Base-by-base conservation (phyloP, 2,113 vertebrate genomes). In the Lophius piscatorius region DNA sequence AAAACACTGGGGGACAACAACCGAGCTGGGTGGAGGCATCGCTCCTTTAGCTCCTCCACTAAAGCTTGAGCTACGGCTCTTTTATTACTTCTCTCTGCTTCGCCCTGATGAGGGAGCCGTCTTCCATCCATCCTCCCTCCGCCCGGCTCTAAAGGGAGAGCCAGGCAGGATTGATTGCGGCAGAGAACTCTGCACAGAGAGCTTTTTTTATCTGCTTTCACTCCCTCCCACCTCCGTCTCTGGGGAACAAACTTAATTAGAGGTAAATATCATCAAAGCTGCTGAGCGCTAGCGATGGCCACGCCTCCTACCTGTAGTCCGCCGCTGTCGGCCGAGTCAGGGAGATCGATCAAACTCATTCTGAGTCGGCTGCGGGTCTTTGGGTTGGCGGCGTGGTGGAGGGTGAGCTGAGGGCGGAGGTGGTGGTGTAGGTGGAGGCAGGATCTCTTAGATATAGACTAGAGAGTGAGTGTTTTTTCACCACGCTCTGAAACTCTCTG, bases 181-280 rank as follows among this genome's bases (percentile, higher is more conserved):
- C 76, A 49, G 64, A 72, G 70, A 46, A 54, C 69, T 76, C 65
- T 14, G 71, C 80, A 75, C 63, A n/a, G 41, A 74, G 60, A 81
- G 71, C 28, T 75, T 84, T 85, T 81, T 85, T 78, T 75, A 77
- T 85, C 77, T 87, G 49, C 71, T 76, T 48, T 85, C 71, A 51
- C 75, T 80, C 73, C 65, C 71, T 78, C 75, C 75, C 74, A 50
- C 65, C 61, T 63, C 26, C 70, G 76, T 82, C 81, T 68, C 70
- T 34, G 16, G 80, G 89, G 84, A 79, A 76, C 65, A 81, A 88
- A 88, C 83, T 89, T 92, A 89, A 92, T 91, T 91, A 92, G 88
- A 91, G 82, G 80, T 88, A 91, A 91, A 90, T 87, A 92, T 89
- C 87, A 88, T 90, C 87, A 90, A 85, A 90, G 85, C 76, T 67